Base-by-base conservation (phyloP, 2,888 invertebrate species). In the Tetranychus truncatus region DNA sequence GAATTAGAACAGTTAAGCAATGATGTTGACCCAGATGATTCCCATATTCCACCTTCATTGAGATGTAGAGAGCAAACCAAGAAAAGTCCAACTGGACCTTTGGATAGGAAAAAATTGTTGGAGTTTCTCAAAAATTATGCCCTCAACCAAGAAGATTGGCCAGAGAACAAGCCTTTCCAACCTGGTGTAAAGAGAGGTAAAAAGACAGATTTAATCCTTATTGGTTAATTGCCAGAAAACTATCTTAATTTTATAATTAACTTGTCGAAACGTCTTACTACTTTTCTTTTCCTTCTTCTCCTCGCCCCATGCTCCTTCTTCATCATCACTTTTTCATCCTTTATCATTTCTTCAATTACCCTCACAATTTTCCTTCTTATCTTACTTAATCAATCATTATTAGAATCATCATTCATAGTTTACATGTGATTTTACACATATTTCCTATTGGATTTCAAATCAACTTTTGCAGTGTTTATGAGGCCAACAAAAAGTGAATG, bases 11-110 rank as follows among this genome's bases (percentile, higher is more conserved):
- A 96, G 84, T 87, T 99, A 81, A 95, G 96, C 81, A 94, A 94
- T 86, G 96, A 99, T 87, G 95, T 96, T 80, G 99, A 99, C 86
- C 99, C 99, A 79, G 99, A 99, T 87, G 97, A 99, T 85, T 90
- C 91, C 81, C 89, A 95, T 84, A 87, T 99, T 83, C 99, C 99
- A 77, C 94, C 99, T 75, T 90, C 91, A 78, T 92, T 96, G 85
- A 88, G 99, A 80, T 92, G 91, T 84, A 91, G 92, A 83, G 95
- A 99, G 83, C 94, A 93, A 82, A 99, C 97, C 82, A 89, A 89
- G 80, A 99, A 99, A 85, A 88, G 88, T 81, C 88, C 97, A 21
- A 99, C 99, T 34, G 99, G 99, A 71, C 95, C 96, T 20, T 87
- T 95, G 80, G 91, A 95, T 85, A 88, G 97, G 77, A 94, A 95